Evolutionary conservation across 1,140 invertebrate species (phyloP).

Genomic region (Chymomyza costata): DNA sequence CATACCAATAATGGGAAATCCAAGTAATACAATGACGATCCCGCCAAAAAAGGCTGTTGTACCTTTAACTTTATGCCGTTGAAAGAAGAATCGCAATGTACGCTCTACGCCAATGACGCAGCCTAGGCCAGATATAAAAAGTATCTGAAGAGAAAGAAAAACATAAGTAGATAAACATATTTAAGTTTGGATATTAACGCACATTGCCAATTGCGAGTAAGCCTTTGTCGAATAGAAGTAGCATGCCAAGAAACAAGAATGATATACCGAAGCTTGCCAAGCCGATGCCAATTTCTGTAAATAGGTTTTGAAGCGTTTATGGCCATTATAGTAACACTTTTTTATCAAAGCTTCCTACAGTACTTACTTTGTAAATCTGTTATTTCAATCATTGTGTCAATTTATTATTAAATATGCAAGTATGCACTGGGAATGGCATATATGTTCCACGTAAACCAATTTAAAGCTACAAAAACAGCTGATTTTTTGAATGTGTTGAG

Average conservation of each 20-base stretch:
- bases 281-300: constrained; percentile 97
- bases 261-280: constrained; percentile 96
- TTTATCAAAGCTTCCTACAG: not conserved
- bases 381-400: constrained; percentile 81
- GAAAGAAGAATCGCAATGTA: constrained; percentile 98
- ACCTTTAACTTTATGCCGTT: constrained; percentile 96
- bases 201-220: constrained; percentile 99
- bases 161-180: not conserved
- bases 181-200: constrained; percentile 73
- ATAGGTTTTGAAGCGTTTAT: too few species aligned
- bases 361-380: constrained; percentile 84
- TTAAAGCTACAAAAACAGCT: constrained; percentile 44
- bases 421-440: constrained; percentile 17
- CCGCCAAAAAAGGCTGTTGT: constrained; percentile 96
- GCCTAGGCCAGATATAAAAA: constrained; percentile 95
- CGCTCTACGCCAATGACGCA: constrained; percentile 97
- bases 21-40: constrained; percentile 94
- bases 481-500: too few species aligned
- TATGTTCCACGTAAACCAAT: constrained; percentile 43
- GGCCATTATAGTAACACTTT: constrained; percentile 7
- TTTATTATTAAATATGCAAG: constrained; percentile 11
- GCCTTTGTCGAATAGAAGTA: constrained; percentile 98
- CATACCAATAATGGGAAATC: constrained; percentile 98
- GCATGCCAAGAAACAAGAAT: constrained; percentile 95
- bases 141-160: constrained; percentile 80